Percentiles rank a stretch among this genome's conserved stretches.
These are phyloP conservation scores for Lerema accius DNA, from an alignment of 1,140 invertebrate species.

Conservation along the genomic window DNA sequence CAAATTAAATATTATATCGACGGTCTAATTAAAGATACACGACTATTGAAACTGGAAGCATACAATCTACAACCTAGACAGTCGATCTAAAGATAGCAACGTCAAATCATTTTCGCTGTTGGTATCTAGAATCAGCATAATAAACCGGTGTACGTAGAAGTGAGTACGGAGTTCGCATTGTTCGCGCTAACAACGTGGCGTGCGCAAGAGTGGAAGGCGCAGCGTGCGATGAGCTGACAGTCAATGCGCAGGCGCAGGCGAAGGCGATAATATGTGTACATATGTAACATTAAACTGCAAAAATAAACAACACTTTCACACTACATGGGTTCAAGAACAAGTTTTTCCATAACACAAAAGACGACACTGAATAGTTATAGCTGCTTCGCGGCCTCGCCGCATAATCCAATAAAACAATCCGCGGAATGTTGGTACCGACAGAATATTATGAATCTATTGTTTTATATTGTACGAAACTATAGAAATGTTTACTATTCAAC, in stretches of 20 bases:
- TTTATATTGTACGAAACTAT: background rate
- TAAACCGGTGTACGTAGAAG: conserved; percentile 50
- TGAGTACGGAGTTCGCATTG: conserved; percentile 51
- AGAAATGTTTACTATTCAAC: too few relatives aligned
- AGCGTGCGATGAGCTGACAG: conserved; percentile 63
- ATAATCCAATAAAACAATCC: conserved; percentile 83
- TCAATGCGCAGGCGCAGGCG: conserved; percentile 42
- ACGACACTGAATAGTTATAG: conserved; percentile 83
- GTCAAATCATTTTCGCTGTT: conserved; percentile 21
- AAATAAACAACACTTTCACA: conserved; percentile 82
- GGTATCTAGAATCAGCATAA: conserved; percentile 43
- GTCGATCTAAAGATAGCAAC: conserved; percentile 1
- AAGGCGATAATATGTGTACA: conserved; percentile 81
- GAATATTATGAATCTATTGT: conserved; percentile 45
- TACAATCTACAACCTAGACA: background rate
- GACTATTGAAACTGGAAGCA: too few relatives aligned
- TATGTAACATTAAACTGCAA: conserved; percentile 82
- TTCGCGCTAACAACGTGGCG: conserved; percentile 62
- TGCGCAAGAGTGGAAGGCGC: conserved; percentile 39
- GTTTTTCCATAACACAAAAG: conserved; percentile 83
- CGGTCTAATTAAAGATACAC: background rate
- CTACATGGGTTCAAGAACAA: conserved; percentile 82
- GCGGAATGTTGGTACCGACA: conserved; percentile 75
- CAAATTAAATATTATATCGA: background rate
- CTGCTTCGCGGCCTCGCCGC: conserved; percentile 77